Conservation (phyloP, 2,113 vertebrate species). For the Rhynchopsitta pachyrhyncha region DNA sequence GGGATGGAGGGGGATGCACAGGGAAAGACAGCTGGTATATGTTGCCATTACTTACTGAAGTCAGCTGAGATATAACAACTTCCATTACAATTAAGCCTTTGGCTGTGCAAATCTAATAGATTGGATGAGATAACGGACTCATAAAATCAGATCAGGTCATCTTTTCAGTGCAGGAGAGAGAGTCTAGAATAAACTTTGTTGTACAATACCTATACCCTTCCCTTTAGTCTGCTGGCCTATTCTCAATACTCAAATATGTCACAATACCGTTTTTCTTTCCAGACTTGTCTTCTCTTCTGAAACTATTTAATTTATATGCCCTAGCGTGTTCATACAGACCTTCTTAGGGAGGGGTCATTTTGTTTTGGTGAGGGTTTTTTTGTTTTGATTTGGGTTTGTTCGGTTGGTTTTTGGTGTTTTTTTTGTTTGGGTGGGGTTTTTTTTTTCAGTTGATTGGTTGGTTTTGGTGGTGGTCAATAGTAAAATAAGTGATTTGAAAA, state of each 20-base stretch:
- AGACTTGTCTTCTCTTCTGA: not conserved
- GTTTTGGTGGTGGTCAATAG: not conserved
- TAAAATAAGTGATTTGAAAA: not conserved
- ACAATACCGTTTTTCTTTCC: not conserved
- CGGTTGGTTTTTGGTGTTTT: fast-evolving
- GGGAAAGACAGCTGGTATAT: not conserved
- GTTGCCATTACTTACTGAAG: not conserved
- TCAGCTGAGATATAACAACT: not conserved
- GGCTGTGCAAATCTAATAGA: not conserved
- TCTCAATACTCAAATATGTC: not conserved
- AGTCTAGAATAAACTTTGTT: not conserved
- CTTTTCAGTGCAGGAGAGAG: not conserved
- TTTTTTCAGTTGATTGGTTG: not conserved
- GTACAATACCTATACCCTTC: not conserved
- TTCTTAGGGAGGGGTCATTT: not conserved
- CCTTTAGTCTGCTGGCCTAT: not conserved
- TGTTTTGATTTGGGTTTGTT: not conserved
- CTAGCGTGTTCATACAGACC: not conserved
- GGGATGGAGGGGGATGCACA: not conserved
- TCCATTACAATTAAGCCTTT: not conserved
- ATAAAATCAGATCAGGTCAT: not conserved
- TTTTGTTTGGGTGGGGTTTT: not conserved
- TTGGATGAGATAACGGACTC: not conserved
- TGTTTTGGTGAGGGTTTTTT: not conserved
- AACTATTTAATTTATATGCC: not conserved